phyloP scores from a whole-genome alignment of 1,140 invertebrate species.

The Rhizoglyphus robini region DNA sequence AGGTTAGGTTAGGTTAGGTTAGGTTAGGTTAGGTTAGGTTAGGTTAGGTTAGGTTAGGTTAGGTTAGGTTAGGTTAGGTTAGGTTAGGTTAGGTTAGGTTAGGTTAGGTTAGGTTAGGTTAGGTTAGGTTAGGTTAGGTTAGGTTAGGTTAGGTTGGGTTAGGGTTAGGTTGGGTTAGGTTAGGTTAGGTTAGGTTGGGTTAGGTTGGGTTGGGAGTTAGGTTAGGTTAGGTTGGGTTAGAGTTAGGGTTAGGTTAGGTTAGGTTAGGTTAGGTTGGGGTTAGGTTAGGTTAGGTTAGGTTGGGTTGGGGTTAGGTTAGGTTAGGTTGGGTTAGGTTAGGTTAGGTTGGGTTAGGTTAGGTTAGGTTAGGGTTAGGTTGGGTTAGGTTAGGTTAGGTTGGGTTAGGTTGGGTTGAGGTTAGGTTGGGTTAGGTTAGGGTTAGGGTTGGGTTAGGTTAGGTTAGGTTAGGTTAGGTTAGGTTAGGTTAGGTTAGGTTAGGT shows the following conservation, averaged over 20 bases:
- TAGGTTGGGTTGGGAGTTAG: too few species aligned
- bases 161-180: constrained; percentile 26
- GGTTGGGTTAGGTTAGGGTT: too few species aligned
- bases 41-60: constrained; percentile 29
- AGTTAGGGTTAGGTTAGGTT: too few species aligned
- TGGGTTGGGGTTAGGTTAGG: too few species aligned
- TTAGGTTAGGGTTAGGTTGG: constrained; percentile 23
- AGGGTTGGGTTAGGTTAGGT: constrained; percentile 24
- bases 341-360: constrained; percentile 23
- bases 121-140: constrained; percentile 27
- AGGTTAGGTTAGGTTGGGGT: too few species aligned
- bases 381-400: constrained; percentile 25
- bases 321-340: constrained; percentile 11
- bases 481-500: constrained; percentile 28
- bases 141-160: constrained; percentile 21
- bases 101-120: constrained; percentile 29
- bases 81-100: constrained; percentile 24
- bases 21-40: constrained; percentile 26
- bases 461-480: constrained; percentile 27
- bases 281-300: too few species aligned
- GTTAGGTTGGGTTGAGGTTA: too few species aligned
- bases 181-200: constrained; percentile 22
- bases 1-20: constrained; percentile 25
- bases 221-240: too few species aligned
- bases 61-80: constrained; percentile 25